These are phyloP conservation scores for Cheirogaleus major DNA, from an alignment of 2,797 vertebrate genomes.

Conservation along the genomic window DNA sequence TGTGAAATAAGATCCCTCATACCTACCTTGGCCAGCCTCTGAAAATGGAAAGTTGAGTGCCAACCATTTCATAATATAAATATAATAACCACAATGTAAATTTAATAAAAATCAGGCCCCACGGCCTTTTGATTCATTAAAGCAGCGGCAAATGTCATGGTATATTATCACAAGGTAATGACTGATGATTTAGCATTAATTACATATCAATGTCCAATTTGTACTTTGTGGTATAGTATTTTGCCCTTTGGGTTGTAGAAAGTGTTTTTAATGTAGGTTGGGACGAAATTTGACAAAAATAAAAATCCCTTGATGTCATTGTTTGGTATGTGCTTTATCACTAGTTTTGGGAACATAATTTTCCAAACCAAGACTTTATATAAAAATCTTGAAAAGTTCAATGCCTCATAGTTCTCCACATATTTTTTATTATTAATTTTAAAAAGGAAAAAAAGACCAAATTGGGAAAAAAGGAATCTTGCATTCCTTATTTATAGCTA, in stretches of 20 bases:
- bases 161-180: slow-evolving; percentile 84
- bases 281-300: slow-evolving; percentile 63
- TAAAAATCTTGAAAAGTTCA: slow-evolving; percentile 46
- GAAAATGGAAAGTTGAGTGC: slow-evolving; percentile 66
- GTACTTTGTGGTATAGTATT: slow-evolving; percentile 67
- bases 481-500: slow-evolving; percentile 34
- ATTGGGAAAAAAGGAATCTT: not conserved
- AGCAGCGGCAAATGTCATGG: slow-evolving; percentile 77
- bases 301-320: slow-evolving; percentile 39
- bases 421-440: not conserved
- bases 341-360: not conserved
- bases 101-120: slow-evolving; percentile 82
- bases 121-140: slow-evolving; percentile 82
- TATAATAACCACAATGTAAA: slow-evolving; percentile 80
- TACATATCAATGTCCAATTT: slow-evolving; percentile 79
- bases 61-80: slow-evolving; percentile 69
- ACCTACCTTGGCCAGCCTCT: slow-evolving; percentile 70
- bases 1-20: slow-evolving; percentile 70
- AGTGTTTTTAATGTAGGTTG: slow-evolving; percentile 4
- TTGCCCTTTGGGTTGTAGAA: slow-evolving; percentile 43
- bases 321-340: slow-evolving; percentile 23
- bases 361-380: not conserved
- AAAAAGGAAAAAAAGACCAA: not conserved
- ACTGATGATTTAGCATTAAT: slow-evolving; percentile 85
- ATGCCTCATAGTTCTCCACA: not conserved